Base-by-base conservation (phyloP, 1,140 invertebrate species). In the Drosophila sulfurigaster region DNA sequence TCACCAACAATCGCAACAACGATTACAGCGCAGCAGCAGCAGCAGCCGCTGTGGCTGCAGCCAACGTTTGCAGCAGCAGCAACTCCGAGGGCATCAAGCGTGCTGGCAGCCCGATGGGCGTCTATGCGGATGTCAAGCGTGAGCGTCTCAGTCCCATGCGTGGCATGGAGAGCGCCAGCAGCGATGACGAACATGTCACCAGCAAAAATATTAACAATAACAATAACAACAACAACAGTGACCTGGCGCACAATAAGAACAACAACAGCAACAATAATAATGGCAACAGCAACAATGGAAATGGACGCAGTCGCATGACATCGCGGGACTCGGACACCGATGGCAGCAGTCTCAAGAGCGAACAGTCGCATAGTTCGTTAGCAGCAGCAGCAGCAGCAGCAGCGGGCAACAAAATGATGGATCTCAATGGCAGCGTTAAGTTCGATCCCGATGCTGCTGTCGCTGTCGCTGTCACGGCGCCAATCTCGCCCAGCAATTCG, bases 321-420 rank as follows among this genome's bases (percentile, higher is more conserved):
- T 91, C 90, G 5, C 77, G 91, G 3, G 91, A 92, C 60, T 92
- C 91, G n/a, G 91, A 91, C 57, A 91, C 90, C 32, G 90, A 91
- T 56, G 83, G 77, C 35, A 90, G 81, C 60, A 91, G 90, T 64
- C 6, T 88, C 6, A 86, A 85, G 66, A 92, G 86, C 74, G 90
- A 81, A 30, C 89, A 81, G 1, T 82, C 87, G 59, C 72, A 69
- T 5, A 65, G 64, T 30, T 66, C 74, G 41, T 59, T 57, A 38
- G 48, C 68, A 64, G 58, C 60, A 6, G 45, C 49, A 15, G 54
- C 51, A 54, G n/a, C 51, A 46, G 45, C 45, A 46, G 46, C 46
- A 48, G 16, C 46, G 7, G 35, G 11, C 46, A 73, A 62, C 75
- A 43, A 43, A 90, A 76, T 81, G 59, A 89, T 89, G 78, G 90